Percentiles rank a stretch among this genome's conserved stretches.
Conservation (phyloP, 2,113 vertebrate genomes). For the Uria aalge region DNA sequence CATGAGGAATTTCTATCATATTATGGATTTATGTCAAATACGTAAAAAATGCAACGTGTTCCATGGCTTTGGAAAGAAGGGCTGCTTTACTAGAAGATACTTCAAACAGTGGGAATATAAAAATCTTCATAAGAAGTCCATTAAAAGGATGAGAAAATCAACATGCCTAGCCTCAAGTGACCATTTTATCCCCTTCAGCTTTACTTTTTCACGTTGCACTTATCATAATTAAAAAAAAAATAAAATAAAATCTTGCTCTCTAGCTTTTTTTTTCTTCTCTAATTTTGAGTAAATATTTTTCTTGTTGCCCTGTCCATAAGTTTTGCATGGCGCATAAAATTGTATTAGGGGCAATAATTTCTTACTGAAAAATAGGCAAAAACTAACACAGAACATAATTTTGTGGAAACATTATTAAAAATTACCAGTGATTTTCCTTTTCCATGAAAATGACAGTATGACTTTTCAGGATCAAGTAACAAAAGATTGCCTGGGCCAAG, state of each 20-base stretch:
- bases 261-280: accelerated
- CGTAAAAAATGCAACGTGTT: not conserved
- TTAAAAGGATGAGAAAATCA: not conserved
- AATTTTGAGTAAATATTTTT: not conserved
- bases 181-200: not conserved
- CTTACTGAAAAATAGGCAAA: not conserved
- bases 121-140: not conserved
- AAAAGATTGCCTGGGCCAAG: not conserved
- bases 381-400: not conserved
- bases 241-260: not conserved
- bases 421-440: not conserved
- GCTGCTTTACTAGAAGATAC: not conserved
- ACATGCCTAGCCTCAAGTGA: not conserved
- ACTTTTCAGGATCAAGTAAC: not conserved
- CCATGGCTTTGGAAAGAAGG: not conserved
- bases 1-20: not conserved
- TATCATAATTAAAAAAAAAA: not conserved
- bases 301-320: not conserved
- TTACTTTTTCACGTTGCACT: not conserved
- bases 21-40: not conserved
- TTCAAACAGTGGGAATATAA: not conserved
- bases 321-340: not conserved
- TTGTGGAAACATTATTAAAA: not conserved
- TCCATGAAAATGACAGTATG: not conserved
- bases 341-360: not conserved